These are phyloP conservation scores for Vanessa tameamea DNA, from an alignment of 1,140 invertebrate genomes.

Conservation along the genomic window DNA sequence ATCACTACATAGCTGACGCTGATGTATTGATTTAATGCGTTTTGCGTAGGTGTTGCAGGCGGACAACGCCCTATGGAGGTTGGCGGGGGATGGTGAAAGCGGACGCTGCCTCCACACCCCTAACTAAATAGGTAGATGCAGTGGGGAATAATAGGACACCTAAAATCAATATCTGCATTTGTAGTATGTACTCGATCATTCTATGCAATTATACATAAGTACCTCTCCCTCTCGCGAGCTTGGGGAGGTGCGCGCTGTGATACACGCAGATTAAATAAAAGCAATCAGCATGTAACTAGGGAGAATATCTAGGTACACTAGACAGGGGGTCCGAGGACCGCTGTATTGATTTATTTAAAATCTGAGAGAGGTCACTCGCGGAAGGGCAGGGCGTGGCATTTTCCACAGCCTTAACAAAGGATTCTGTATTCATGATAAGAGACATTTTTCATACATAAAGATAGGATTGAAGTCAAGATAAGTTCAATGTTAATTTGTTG, in stretches of 20 bases:
- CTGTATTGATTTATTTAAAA: constrained; percentile 20
- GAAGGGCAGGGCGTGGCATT: background rate
- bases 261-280: constrained; percentile 20
- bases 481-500: background rate
- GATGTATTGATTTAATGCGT: background rate
- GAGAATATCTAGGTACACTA: background rate
- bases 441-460: background rate
- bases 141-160: background rate
- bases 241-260: constrained; percentile 3
- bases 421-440: background rate
- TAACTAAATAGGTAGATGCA: background rate
- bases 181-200: background rate
- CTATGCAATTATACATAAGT: constrained; percentile 20
- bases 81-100: background rate
- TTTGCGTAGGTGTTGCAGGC: constrained; percentile 5
- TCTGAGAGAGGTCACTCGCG: background rate
- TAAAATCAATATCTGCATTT: constrained; percentile 14
- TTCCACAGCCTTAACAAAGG: background rate
- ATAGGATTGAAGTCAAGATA: background rate
- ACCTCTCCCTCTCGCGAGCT: background rate
- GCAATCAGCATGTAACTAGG: background rate
- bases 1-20: background rate
- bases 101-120: constrained; percentile 2
- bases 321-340: background rate
- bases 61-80: background rate